Conservation (phyloP, 2,113 vertebrate species). For the Alosa alosa region DNA sequence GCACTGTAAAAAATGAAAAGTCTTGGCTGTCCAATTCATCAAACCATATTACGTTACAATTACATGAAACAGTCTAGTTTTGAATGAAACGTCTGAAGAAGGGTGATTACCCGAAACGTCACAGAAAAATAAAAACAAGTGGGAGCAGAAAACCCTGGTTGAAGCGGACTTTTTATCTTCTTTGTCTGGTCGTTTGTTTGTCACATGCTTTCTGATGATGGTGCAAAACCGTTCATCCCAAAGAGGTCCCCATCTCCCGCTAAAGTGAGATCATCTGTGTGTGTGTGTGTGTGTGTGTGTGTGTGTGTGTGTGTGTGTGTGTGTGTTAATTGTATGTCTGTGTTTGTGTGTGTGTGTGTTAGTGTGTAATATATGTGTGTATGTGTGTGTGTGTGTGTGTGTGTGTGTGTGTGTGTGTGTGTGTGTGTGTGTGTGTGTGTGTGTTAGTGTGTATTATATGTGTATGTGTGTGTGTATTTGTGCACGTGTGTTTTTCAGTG, state of each 20-base stretch:
- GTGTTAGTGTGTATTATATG: background rate
- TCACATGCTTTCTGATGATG: background rate
- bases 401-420: background rate
- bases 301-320: background rate
- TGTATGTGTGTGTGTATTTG: background rate
- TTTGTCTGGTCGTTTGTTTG: too few relatives aligned
- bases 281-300: background rate
- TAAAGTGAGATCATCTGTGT: background rate
- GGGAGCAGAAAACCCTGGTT: too few relatives aligned
- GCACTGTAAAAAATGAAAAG: too few relatives aligned
- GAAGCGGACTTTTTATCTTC: too few relatives aligned
- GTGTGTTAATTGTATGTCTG: background rate
- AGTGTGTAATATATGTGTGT: background rate
- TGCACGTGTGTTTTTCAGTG: background rate
- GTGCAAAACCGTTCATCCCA: background rate
- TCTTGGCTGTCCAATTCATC: too few relatives aligned
- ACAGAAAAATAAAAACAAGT: too few relatives aligned
- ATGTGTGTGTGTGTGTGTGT: background rate
- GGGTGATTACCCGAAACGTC: too few relatives aligned
- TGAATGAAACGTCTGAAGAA: too few relatives aligned
- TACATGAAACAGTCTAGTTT: too few relatives aligned
- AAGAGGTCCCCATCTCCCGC: background rate
- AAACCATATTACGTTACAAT: too few relatives aligned
- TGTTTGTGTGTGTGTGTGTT: background rate
- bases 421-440: background rate